Percentiles rank a stretch among this genome's conserved stretches.
phyloP scores from a whole-genome alignment of 2,113 vertebrate genomes.

The Furnarius figulus region DNA sequence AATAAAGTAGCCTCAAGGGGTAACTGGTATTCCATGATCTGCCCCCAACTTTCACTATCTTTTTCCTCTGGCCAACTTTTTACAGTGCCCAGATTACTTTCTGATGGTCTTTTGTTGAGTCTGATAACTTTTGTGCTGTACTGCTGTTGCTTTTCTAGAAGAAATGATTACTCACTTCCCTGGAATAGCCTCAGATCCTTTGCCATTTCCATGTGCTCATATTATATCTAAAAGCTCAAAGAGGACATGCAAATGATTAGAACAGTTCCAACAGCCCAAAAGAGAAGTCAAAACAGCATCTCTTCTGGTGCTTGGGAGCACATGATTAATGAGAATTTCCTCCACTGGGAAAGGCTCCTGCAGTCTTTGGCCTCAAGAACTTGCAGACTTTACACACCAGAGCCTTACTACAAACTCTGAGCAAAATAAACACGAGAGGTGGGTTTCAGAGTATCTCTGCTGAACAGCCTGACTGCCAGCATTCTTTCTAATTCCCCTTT shows the following conservation, averaged over 20 bases:
- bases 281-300: slow-evolving; percentile 34
- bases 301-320: slow-evolving; percentile 3
- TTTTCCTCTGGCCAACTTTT: background rate
- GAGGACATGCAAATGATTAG: slow-evolving; percentile 22
- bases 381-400: slow-evolving; percentile 2
- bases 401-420: background rate
- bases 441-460: background rate
- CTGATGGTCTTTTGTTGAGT: background rate
- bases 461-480: background rate
- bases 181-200: slow-evolving; percentile 40
- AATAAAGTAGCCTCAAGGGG: background rate
- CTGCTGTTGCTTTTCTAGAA: background rate
- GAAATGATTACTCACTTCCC: slow-evolving; percentile 43
- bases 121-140: background rate
- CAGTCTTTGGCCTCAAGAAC: slow-evolving; percentile 15
- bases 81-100: background rate
- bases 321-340: slow-evolving; percentile 48
- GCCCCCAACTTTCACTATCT: background rate
- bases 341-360: slow-evolving; percentile 22
- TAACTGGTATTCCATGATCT: background rate
- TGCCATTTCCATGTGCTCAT: background rate
- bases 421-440: slow-evolving; percentile 6
- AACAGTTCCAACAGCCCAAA: slow-evolving; percentile 3
- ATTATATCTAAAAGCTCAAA: slow-evolving; percentile 6
- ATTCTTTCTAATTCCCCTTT: background rate